Base-by-base conservation (phyloP, 2,888 invertebrate species). In the Mythimna lalbum region DNA sequence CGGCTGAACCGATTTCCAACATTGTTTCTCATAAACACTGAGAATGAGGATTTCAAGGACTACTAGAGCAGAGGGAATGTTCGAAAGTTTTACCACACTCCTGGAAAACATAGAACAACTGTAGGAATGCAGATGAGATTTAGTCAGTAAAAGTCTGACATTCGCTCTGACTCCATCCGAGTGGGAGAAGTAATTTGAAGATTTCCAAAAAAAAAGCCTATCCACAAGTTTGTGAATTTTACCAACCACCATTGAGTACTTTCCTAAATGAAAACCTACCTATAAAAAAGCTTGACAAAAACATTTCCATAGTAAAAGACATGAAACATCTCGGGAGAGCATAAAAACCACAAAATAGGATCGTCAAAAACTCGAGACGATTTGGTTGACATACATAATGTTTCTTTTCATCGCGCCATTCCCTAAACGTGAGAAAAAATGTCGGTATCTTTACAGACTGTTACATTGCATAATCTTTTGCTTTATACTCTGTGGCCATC, bases 311-410 rank as follows among this genome's bases (percentile, higher is more conserved):
- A 36, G 4, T 4, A 7, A 68, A 43, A 43, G 1, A 52, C 14
- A 14, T 12, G 21, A 62, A 65, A 52, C 23, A n/a, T 49, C 19
- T 53, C 4, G 0, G n/a, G n/a, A 61, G 14, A 55, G n/a, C 36
- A 53, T 60, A 59, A 57, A 50, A 76, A n/a, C 66, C 61, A 23
- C 43, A 52, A 60, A 65, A 63, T 39, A 55, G 55, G 36, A 70
- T 64, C 47, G 39, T n/a, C 27, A 14, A 27, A 59, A 68, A 52
- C 47, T 53, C 57, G 55, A 63, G 64, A 64, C 73, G 76, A 62
- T 55, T 73, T 31, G 59, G 56, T 56, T 69, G 78, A 73, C 67
- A 71, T 49, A 68, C 64, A 68, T 68, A 73, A 81, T 80, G 78
- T 66, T 63, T 69, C 63, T 63, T 73, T 73, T 73, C 73, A 71